phyloP scores from a whole-genome alignment of 1,140 invertebrate species.

The Holotrichia oblita region DNA sequence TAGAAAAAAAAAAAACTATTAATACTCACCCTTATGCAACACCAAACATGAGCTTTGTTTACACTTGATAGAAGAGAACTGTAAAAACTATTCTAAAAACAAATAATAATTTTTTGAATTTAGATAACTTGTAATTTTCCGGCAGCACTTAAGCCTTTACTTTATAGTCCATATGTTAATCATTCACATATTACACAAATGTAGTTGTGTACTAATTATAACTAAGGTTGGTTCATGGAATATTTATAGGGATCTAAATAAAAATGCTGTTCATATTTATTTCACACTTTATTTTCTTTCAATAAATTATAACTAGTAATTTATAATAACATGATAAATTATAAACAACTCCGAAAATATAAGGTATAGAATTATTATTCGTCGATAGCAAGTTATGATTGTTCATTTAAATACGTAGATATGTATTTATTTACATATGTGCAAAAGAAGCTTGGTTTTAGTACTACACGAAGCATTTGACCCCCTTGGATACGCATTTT shows the following conservation, averaged over 20 bases:
- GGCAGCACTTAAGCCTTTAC: no score
- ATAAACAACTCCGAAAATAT: slow-evolving; percentile 36
- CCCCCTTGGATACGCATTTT: not conserved
- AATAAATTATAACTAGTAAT: slow-evolving; percentile 23
- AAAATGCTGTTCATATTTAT: not conserved
- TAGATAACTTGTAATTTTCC: no score
- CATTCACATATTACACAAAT: no score
- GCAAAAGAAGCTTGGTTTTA: slow-evolving; percentile 22
- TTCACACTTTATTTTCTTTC: slow-evolving; percentile 29
- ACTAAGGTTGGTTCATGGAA: no score
- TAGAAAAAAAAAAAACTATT: no score
- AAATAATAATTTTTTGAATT: no score
- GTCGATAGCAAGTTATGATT: slow-evolving; percentile 35
- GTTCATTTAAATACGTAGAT: slow-evolving; percentile 37
- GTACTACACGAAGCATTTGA: slow-evolving; percentile 15
- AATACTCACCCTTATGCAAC: no score
- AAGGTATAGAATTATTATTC: slow-evolving; percentile 31
- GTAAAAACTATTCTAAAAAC: no score
- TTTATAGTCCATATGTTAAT: no score
- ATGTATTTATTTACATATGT: slow-evolving; percentile 36
- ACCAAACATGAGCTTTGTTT: no score
- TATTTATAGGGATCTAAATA: not conserved
- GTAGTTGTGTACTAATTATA: no score
- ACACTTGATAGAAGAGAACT: no score
- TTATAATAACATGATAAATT: slow-evolving; percentile 15